Evolutionary conservation across 2,113 vertebrate genomes (phyloP).

Genomic region (Mirza zaza): DNA sequence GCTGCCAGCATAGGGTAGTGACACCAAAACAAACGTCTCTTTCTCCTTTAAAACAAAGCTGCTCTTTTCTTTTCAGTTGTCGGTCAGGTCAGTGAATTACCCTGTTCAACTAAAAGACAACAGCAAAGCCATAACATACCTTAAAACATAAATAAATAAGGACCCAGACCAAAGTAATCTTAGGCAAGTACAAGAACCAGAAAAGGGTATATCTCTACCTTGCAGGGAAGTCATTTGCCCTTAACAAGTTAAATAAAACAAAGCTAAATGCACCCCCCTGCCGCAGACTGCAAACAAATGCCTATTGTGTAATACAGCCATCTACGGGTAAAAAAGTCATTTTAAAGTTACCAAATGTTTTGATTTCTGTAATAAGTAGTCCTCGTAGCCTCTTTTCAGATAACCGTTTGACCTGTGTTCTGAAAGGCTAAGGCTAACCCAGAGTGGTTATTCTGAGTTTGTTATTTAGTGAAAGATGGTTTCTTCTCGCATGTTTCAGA

Average conservation of each 20-base stretch:
- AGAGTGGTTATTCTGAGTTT: constrained; percentile 48
- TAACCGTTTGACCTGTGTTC: constrained; percentile 72
- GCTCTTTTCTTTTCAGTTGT: constrained; percentile 68
- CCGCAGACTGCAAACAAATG: constrained; percentile 80
- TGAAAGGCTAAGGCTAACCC: constrained; percentile 36
- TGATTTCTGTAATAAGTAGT: constrained; percentile 79
- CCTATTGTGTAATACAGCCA: constrained; percentile 74
- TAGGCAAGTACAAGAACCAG: constrained; percentile 44
- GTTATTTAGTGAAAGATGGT: constrained; percentile 69
- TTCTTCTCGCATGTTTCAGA: constrained; percentile 56
- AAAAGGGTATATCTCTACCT: constrained; percentile 58
- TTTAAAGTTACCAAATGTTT: constrained; percentile 82
- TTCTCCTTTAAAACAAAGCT: constrained; percentile 79
- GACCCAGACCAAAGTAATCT: constrained; percentile 60
- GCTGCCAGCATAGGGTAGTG: constrained; percentile 58
- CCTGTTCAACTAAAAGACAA: constrained; percentile 65
- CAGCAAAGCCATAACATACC: constrained; percentile 67
- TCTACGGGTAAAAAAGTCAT: constrained; percentile 62
- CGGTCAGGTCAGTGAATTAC: constrained; percentile 41
- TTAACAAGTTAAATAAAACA: constrained; percentile 79
- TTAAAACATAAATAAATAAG: constrained; percentile 67
- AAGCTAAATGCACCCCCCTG: constrained; percentile 70
- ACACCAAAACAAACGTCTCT: constrained; percentile 58
- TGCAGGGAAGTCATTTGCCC: constrained; percentile 72
- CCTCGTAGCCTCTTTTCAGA: constrained; percentile 68